A percentile compares a stretch with the other conserved stretches of the same genome.
phyloP scores from a whole-genome alignment of 2,113 vertebrate species.

The Columba janthina region DNA sequence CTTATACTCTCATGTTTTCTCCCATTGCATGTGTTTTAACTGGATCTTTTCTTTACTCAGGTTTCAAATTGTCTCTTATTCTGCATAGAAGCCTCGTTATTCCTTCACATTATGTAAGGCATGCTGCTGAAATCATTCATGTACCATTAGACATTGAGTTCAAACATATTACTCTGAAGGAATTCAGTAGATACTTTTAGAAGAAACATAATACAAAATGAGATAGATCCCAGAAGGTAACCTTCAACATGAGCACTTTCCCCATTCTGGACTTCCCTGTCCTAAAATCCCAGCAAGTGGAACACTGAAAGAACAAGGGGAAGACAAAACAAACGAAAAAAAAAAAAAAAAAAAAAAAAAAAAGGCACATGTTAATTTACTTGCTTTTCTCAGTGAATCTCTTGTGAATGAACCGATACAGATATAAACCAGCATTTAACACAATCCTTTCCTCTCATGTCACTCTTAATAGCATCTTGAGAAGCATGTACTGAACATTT shows the following conservation, averaged over 20 bases:
- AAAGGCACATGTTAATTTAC: neutral
- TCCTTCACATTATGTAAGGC: neutral
- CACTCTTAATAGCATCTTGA: slow-evolving; percentile 26
- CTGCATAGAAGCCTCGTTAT: neutral
- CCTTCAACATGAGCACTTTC: neutral
- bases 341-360: neutral
- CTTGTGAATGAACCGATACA: neutral
- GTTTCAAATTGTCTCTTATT: neutral
- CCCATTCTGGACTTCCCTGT: neutral
- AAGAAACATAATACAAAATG: neutral
- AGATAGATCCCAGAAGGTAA: neutral
- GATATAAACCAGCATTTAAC: slow-evolving; percentile 1
- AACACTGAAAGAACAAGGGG: neutral
- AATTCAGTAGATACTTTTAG: neutral
- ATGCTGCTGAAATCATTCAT: neutral
- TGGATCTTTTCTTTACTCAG: neutral
- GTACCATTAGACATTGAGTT: neutral
- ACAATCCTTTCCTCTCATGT: neutral
- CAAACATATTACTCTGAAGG: neutral
- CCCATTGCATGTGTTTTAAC: neutral
- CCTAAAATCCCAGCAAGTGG: neutral
- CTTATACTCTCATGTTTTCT: neutral
- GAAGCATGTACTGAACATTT: neutral
- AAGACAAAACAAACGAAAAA: no score
- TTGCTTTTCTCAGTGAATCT: neutral